A percentile compares a stretch with the other conserved stretches of the same genome.
Evolutionary conservation across 2,113 vertebrate genomes (phyloP).

Genomic region (Apodemus sylvaticus): DNA sequence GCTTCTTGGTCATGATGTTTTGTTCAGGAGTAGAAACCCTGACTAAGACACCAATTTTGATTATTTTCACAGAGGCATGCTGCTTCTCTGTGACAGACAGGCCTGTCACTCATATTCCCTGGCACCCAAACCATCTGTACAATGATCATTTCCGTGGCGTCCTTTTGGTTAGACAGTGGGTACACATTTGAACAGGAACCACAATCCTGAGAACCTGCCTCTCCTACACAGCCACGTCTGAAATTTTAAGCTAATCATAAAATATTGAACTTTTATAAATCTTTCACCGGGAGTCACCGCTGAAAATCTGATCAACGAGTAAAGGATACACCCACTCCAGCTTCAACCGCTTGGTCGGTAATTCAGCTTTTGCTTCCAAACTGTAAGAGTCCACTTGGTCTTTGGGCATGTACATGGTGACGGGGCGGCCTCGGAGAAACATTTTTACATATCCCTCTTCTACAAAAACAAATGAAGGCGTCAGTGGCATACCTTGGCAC

Average conservation of each 20-base stretch:
- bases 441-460: slow-evolving; percentile 99
- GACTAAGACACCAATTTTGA: not conserved
- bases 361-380: slow-evolving; percentile 94
- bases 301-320: not conserved
- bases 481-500: slow-evolving; percentile 48
- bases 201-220: not conserved
- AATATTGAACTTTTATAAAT: not conserved
- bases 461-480: slow-evolving; percentile 86
- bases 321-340: slow-evolving; percentile 99
- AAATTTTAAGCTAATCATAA: not conserved
- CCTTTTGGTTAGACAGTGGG: not conserved
- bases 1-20: too few species aligned
- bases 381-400: slow-evolving; percentile 95
- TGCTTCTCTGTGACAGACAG: not conserved
- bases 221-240: not conserved
- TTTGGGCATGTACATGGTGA: slow-evolving; percentile 99
- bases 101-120: not conserved
- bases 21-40: too few species aligned
- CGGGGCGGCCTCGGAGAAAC: slow-evolving; percentile 97
- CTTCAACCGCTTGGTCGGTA: slow-evolving; percentile 95
- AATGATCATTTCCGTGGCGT: too few species aligned
- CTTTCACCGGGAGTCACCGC: not conserved
- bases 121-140: not conserved
- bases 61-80: not conserved
- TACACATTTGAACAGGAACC: not conserved